Base-by-base conservation (phyloP, 2,888 invertebrate species). In the Amiota communis region DNA sequence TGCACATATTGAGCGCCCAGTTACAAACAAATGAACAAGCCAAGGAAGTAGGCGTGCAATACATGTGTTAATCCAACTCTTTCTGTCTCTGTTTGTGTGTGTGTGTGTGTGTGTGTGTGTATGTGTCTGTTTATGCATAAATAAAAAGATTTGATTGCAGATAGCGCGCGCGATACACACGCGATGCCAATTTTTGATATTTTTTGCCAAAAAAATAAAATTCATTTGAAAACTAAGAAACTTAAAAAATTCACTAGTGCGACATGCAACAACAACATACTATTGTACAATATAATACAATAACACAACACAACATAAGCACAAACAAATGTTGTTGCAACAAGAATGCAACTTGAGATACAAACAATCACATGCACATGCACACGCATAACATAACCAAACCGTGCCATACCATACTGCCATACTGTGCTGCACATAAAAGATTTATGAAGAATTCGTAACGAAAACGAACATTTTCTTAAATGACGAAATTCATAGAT, bases 91-190 rank as follows among this genome's bases (percentile, higher is more conserved):
- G 2, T 36, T 6, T 36, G 36, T 36, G 36, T 36, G 36, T 36
- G 0, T 36, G 36, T 6, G 20, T 59, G 20, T 59, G 57, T 59
- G 8, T 17, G 59, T 59, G 59, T 9, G 20, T 11, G 11, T 17
- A 10, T 59, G 15, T 20, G 53, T 53, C n/a, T 53, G 6, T 13
- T 13, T 13, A 12, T 59, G 64, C 71, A 71, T 71, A 71, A 71
- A 71, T 71, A 71, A 67, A 72, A 72, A 72, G 72, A 72, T 72
- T 72, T 48, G 72, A 59, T 49, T 70, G 70, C 61, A 48, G 70
- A 70, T 70, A 70, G 48, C 53, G 51, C 46, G 17, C 48, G 48
- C 48, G 65, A 65, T 65, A 65, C 70, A 70, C 70, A 70, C 61
- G 70, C 70, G 61, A 70, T 70, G 70, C 70, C 61, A 49, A 70